Evolutionary conservation across 2,797 vertebrate genomes (phyloP), one percentile per base, ranked within the genome.

Genomic region (Glossophaga mutica): DNA sequence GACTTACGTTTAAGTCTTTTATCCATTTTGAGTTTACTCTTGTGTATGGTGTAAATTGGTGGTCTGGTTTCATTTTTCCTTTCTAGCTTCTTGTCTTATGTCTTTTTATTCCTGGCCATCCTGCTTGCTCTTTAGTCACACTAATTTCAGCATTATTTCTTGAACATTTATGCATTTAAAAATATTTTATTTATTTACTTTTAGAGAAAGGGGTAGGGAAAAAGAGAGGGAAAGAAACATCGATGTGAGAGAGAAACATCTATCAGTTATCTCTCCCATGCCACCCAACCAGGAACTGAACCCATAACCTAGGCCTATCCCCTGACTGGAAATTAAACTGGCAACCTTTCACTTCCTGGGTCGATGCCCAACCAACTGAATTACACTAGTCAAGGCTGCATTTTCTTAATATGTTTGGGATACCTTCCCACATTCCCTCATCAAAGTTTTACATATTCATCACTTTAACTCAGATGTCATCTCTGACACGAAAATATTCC

Each of bases 401-500:
- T 46, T 92, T 90, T 79, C 37, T 91, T 67, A 57, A 59, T 55
- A 68, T 48, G 50, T 9, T 65, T 68, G 55, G 15, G 73, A 90
- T 87, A 42, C 55, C 5, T 50, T 65, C 21, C 32, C 6, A 26
- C 52, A 42, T 87, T 71, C 18, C 9, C 82, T 93, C 39, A 77
- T 77, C 65, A 89, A 86, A 87, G 52, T 82, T 78, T 14, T 92
- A 68, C 5, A 15, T n/a, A 85, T 68, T 91, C 39, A 86, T 91
- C 37, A 39, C 15, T 93, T 84, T 82, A 92, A 79, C 48, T 95
- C 74, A n/a, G 19, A 87, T n/a, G 71, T 86, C 32, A 84, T 87
- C 76, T 89, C 57, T 48, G 44, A 70, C 44, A 44, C 44, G 71
- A 95, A 96, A 93, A 62, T 62, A 68, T 55, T 24, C 42, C 44